Percentiles rank a stretch among this genome's conserved stretches.
Evolutionary conservation across 2,113 vertebrate genomes (phyloP).

Genomic region (Marcusenius ussheri): DNA sequence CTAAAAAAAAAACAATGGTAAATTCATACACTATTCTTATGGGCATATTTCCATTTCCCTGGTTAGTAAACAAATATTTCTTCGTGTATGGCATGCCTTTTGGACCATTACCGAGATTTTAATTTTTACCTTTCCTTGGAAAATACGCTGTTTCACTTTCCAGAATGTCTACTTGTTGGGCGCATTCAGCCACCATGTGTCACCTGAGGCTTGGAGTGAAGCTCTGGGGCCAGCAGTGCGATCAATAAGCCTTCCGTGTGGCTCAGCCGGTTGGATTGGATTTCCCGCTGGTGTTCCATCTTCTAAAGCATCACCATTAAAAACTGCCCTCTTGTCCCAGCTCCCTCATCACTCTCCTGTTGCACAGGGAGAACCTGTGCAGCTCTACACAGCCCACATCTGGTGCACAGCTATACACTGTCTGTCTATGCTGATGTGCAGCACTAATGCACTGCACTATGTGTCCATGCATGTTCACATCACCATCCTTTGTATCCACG

Average conservation of each 20-base stretch:
- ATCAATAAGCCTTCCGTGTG: slow-evolving; percentile 35
- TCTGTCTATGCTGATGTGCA: not conserved
- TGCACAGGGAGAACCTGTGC: slow-evolving; percentile 39
- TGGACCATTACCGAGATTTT: not conserved
- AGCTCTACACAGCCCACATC: not conserved
- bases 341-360: slow-evolving; percentile 41
- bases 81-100: not conserved
- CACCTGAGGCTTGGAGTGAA: not conserved
- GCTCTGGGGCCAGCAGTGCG: slow-evolving; percentile 27
- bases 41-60: not conserved
- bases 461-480: not conserved
- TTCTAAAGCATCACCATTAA: slow-evolving; percentile 55
- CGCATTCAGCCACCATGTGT: not conserved
- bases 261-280: slow-evolving; percentile 34
- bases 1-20: not conserved
- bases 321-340: slow-evolving; percentile 42
- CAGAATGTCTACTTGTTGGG: not conserved
- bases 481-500: not conserved
- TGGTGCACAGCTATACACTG: not conserved
- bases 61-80: not conserved
- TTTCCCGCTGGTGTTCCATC: slow-evolving; percentile 50
- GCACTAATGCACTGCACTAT: not conserved
- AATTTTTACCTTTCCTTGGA: not conserved
- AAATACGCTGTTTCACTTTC: not conserved
- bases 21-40: not conserved